Conservation (phyloP, 2,797 vertebrate genomes). For the Microctenopoma stevenorrisi region DNA sequence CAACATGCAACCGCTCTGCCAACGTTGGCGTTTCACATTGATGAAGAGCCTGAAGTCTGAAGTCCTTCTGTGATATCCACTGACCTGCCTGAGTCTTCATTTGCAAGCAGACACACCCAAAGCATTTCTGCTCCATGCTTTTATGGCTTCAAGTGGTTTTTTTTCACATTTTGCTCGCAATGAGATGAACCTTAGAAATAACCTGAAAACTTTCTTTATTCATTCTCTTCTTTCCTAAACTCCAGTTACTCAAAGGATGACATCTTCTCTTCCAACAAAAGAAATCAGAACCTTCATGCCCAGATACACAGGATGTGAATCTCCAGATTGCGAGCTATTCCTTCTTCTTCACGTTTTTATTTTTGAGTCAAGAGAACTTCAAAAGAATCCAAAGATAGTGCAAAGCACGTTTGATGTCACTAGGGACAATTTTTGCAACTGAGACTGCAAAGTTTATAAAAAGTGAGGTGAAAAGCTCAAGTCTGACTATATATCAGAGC, state of each 20-base stretch:
- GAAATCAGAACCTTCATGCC: conserved; percentile 33
- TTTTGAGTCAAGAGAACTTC: conserved; percentile 64
- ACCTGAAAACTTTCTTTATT: conserved; percentile 59
- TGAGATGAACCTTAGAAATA: conserved; percentile 47
- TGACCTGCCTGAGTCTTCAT: conserved; percentile 17
- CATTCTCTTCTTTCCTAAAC: conserved; percentile 37
- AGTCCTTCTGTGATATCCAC: conserved; percentile 16
- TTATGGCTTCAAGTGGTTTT: neutral
- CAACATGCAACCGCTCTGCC: conserved; percentile 25
- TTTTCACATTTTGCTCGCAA: neutral
- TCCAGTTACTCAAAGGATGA: conserved; percentile 60
- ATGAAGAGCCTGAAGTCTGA: conserved; percentile 24
- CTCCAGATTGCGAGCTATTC: conserved; percentile 47
- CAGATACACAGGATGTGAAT: conserved; percentile 34
- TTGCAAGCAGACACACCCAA: conserved; percentile 23
- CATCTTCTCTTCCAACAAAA: conserved; percentile 27
- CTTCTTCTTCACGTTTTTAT: conserved; percentile 29
- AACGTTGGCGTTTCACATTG: conserved; percentile 9
- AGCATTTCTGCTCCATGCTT: conserved; percentile 12
- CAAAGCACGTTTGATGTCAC: conserved; percentile 73
- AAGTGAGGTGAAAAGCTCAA: conserved; percentile 23
- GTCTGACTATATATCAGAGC: neutral
- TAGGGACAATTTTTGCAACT: conserved; percentile 52
- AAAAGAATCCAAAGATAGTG: conserved; percentile 62
- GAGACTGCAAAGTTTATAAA: conserved; percentile 33